Conservation (phyloP, 2,888 invertebrate species). For the Melanostoma scalare region DNA sequence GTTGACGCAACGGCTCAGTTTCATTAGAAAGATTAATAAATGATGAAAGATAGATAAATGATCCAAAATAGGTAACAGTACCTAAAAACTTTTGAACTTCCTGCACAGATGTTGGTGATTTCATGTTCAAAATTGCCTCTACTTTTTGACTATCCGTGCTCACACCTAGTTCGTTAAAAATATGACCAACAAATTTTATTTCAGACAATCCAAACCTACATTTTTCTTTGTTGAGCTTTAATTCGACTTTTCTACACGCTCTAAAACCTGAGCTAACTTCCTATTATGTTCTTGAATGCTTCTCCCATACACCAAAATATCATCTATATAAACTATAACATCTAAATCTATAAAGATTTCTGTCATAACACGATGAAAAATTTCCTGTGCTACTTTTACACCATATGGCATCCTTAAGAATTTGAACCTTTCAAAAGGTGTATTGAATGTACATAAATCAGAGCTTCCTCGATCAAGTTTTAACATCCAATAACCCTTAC, state of each 20-base stretch:
- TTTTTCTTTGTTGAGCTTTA: conserved; percentile 34
- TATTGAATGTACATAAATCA: conserved; percentile 69
- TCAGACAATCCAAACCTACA: conserved; percentile 9
- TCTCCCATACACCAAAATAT: conserved; percentile 6
- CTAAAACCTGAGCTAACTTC: conserved; percentile 14
- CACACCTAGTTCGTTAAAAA: conserved; percentile 29
- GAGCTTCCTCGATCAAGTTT: conserved; percentile 62
- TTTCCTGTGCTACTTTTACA: conserved; percentile 36
- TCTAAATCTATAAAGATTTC: conserved; percentile 38
- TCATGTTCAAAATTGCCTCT: conserved; percentile 36
- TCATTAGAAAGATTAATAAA: not conserved
- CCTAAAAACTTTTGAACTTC: conserved; percentile 42
- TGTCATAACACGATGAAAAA: conserved; percentile 37
- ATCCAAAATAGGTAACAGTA: conserved; percentile 27
- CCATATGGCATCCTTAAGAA: conserved; percentile 48
- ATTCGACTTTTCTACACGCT: conserved; percentile 13
- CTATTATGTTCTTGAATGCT: conserved; percentile 27
- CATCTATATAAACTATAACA: conserved; percentile 17
- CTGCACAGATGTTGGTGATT: conserved; percentile 14
- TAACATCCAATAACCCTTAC: conserved; percentile 68
- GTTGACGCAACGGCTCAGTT: not conserved
- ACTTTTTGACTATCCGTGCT: conserved; percentile 19
- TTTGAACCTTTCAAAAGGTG: conserved; percentile 68
- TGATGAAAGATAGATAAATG: too few species aligned
- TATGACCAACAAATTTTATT: conserved; percentile 25